phyloP scores from a whole-genome alignment of 1,140 invertebrate species.

The Calycopis cecrops region DNA sequence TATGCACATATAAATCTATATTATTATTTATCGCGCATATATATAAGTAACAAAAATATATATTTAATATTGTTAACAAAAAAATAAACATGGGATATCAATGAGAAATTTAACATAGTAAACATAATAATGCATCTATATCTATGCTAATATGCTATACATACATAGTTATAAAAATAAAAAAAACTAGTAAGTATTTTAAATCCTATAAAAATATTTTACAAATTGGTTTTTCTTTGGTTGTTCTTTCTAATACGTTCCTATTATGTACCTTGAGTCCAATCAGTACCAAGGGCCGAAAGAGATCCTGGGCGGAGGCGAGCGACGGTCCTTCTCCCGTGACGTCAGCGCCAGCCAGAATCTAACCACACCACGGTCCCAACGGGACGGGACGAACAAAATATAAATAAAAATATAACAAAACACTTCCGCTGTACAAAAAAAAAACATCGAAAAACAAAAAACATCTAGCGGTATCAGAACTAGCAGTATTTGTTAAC shows the following conservation, averaged over 20 bases:
- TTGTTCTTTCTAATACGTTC: not conserved
- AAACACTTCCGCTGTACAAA: constrained; percentile 14
- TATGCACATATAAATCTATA: too few relatives aligned
- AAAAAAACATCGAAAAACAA: constrained; percentile 17
- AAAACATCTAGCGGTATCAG: constrained; percentile 1
- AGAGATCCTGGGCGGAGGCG: constrained; percentile 64
- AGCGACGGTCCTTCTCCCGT: constrained; percentile 41
- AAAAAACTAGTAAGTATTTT: too few relatives aligned
- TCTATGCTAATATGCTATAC: too few relatives aligned
- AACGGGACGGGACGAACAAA: constrained; percentile 33
- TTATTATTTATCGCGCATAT: too few relatives aligned
- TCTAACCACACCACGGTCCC: constrained; percentile 41
- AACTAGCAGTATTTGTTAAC: not conserved
- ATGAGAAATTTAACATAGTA: too few relatives aligned
- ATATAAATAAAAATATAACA: constrained; percentile 33
- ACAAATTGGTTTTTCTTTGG: not conserved
- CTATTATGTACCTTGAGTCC: constrained; percentile 22
- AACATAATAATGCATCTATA: too few relatives aligned
- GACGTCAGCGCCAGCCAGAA: constrained; percentile 58
- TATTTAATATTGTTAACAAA: too few relatives aligned
- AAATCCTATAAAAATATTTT: not conserved
- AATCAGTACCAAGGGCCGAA: constrained; percentile 70
- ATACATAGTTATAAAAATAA: too few relatives aligned
- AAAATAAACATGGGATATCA: too few relatives aligned
- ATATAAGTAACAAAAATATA: too few relatives aligned